A percentile compares a stretch with the other conserved stretches of the same genome.
Evolutionary conservation across 2,888 invertebrate species (phyloP).

Genomic region (Pecten maximus): DNA sequence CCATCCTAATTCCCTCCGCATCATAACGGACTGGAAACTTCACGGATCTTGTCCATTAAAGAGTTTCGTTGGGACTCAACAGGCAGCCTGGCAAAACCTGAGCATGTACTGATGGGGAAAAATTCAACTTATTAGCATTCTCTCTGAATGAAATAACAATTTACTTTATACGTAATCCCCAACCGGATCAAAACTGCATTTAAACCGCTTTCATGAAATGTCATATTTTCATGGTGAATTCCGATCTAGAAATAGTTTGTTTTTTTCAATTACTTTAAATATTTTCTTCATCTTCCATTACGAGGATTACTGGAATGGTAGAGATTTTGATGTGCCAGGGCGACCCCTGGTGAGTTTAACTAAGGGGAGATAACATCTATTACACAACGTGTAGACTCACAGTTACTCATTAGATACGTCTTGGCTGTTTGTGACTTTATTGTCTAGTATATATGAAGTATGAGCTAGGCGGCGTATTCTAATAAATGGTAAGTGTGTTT

Average conservation of each 20-base stretch:
- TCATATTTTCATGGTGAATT: slow-evolving; percentile 25
- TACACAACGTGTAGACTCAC: neutral
- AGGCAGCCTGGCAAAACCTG: neutral
- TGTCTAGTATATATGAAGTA: neutral
- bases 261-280: neutral
- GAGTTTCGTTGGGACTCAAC: neutral
- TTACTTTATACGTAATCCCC: neutral
- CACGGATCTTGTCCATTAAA: neutral
- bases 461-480: neutral
- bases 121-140: neutral
- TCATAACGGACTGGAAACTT: neutral
- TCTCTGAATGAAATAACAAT: neutral
- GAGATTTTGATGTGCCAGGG: neutral
- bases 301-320: neutral
- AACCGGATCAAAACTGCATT: neutral
- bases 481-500: neutral
- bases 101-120: neutral
- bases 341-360: neutral
- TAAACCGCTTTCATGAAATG: neutral
- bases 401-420: neutral
- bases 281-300: neutral
- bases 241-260: neutral
- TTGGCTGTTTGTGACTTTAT: neutral
- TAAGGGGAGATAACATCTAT: slow-evolving; percentile 1
- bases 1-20: neutral